These are phyloP conservation scores for Triplophysa yarkandensis DNA, from an alignment of 2,797 vertebrate genomes.

Conservation along the genomic window DNA sequence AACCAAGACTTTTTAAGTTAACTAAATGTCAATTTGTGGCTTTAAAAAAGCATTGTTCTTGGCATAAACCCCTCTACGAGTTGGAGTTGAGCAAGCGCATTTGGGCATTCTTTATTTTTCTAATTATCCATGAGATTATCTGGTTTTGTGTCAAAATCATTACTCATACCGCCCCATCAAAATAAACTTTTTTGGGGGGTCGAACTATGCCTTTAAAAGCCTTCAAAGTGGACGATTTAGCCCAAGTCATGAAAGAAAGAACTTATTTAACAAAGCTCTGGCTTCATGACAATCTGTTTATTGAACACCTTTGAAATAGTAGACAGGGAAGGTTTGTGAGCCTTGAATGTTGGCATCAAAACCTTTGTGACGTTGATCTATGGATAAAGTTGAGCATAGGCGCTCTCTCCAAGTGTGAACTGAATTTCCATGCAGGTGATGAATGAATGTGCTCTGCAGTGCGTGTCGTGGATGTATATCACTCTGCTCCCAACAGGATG, in stretches of 20 bases:
- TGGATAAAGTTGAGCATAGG: conserved; percentile 49
- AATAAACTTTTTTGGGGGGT: too few species aligned
- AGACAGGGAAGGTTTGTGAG: conserved; percentile 42
- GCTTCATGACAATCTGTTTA: conserved; percentile 1
- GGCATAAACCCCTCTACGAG: too few species aligned
- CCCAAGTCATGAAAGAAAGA: conserved; percentile 6
- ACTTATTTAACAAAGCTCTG: conserved; percentile 29
- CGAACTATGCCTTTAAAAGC: background rate
- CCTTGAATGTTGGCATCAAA: conserved; percentile 53
- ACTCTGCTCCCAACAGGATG: conserved; percentile 60
- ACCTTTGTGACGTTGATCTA: conserved; percentile 60
- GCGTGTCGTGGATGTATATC: conserved; percentile 65
- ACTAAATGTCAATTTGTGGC: too few species aligned
- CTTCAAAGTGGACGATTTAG: background rate
- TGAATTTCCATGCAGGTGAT: conserved; percentile 60
- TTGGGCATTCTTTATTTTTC: too few species aligned
- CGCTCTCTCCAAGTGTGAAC: conserved; percentile 55
- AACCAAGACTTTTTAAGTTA: too few species aligned
- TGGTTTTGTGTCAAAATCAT: too few species aligned
- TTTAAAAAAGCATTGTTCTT: too few species aligned
- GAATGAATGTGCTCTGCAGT: conserved; percentile 62
- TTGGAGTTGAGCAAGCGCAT: too few species aligned
- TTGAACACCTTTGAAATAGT: conserved; percentile 33
- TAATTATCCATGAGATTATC: too few species aligned
- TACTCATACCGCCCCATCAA: too few species aligned